Base-by-base conservation (phyloP, 2,888 invertebrate genomes). In the Heliconius erato region DNA sequence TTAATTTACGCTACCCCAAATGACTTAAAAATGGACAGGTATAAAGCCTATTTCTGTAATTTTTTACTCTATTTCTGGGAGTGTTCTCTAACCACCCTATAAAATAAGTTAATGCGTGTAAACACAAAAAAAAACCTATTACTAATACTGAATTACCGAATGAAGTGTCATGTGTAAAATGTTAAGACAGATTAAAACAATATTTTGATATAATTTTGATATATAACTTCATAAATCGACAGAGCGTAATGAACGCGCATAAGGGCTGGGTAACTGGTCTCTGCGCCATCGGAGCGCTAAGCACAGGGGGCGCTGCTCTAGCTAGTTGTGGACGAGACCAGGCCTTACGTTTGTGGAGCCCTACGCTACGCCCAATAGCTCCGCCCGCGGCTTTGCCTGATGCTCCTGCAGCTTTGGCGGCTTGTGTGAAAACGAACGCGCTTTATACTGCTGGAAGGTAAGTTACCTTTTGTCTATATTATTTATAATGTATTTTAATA, bases 251-350 rank as follows among this genome's bases (percentile, higher is more conserved):
- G 94, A 97, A 98, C 92, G 98, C 98, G 77, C 98, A 98, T 96
- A 98, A 98, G 91, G 98, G 98, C 89, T 98, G 98, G 98, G 97
- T 98, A 87, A 97, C 98, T 86, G 98, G 98, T 81, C 96, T 98
- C 91, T 96, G 91, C 87, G 84, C 86, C 65, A 84, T 91, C 79
- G 84, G 92, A 16, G 6, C 67, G 68, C 84, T 91, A 79, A 83
- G 92, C 69, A 92, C 93, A 89, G 83, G 92, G 59, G 44, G 72
- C 44, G 44, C 72, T 26, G 72, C 72, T 26, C 92, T 98, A 89
- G 96, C 98, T 84, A 97, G 97, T 87, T 98, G 97, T 85, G 98
- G 98, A 86, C 97, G 98, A 59, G 97, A 97, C 89, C 98, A 98
- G 49, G 95, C 97, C 86, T 95, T 98, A 86, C 97, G 98, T 87